Percentiles rank a stretch among this genome's conserved stretches.
These are phyloP conservation scores for Sycophila sp. DNA, from an alignment of 1,140 invertebrate genomes.

Conservation along the genomic window DNA sequence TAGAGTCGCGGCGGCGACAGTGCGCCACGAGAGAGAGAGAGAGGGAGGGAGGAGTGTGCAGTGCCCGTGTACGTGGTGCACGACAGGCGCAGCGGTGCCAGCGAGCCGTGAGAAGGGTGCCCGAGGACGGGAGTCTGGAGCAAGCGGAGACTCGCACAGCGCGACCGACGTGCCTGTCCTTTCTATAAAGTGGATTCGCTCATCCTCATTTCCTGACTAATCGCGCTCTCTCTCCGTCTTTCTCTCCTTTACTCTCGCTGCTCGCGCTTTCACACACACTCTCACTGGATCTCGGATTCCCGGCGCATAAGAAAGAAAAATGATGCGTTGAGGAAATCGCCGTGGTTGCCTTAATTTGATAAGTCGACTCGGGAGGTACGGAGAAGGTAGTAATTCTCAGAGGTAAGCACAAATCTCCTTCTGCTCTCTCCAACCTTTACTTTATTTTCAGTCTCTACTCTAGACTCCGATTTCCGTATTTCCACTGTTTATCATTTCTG, in stretches of 20 bases:
- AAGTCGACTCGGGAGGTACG: not conserved
- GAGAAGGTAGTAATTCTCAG: too few species aligned
- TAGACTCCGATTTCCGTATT: too few species aligned
- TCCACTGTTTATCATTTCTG: too few species aligned
- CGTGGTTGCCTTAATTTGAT: constrained; percentile 14
- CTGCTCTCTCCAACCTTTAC: too few species aligned
- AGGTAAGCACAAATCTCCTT: not conserved
- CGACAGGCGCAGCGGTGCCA: too few species aligned
- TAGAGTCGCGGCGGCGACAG: too few species aligned
- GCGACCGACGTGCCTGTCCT: not conserved
- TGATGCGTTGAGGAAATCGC: constrained; percentile 50
- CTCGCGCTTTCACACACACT: not conserved
- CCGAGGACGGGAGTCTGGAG: not conserved
- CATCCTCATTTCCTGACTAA: not conserved
- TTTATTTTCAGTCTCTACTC: too few species aligned
- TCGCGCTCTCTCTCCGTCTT: not conserved
- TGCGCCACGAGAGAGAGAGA: too few species aligned
- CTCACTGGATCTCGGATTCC: not conserved
- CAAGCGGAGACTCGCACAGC: too few species aligned
- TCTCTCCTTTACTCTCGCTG: not conserved
- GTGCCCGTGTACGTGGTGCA: too few species aligned
- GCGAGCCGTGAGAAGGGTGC: not conserved
- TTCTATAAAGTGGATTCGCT: not conserved
- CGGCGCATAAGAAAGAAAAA: too few species aligned
- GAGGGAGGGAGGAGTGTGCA: too few species aligned